Conservation (phyloP, 2,888 invertebrate species). For the Macrophya annulata region DNA sequence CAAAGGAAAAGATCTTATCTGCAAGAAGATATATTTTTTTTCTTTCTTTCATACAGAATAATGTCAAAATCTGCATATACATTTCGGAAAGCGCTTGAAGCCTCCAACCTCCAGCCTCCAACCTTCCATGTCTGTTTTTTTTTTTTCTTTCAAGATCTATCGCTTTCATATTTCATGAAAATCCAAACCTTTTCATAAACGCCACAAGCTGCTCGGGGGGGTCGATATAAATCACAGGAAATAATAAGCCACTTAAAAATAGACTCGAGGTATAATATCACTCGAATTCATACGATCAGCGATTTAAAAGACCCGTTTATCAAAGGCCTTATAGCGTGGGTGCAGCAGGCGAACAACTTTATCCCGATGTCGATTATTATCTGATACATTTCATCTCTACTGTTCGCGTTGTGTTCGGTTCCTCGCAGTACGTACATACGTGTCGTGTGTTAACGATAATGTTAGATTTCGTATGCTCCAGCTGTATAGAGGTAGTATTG, state of each 20-base stretch:
- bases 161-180: background rate
- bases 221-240: background rate
- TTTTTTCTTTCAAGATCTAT: background rate
- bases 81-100: background rate
- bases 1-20: background rate
- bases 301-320: slow-evolving; percentile 49
- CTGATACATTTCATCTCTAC: slow-evolving; percentile 15
- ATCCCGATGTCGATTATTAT: slow-evolving; percentile 42
- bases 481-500: background rate
- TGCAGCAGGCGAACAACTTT: slow-evolving; percentile 30
- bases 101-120: no score
- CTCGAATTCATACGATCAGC: slow-evolving; percentile 9
- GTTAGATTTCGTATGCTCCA: background rate
- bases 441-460: slow-evolving; percentile 27
- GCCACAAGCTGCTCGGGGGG: background rate
- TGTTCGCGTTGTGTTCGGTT: background rate
- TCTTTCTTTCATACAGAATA: no score
- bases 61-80: no score
- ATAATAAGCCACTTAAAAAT: background rate
- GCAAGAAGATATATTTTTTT: background rate
- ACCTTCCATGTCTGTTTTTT: background rate
- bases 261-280: background rate
- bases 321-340: slow-evolving; percentile 36
- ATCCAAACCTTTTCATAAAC: background rate
- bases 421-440: background rate